These are phyloP conservation scores for Danionella cerebrum DNA, from an alignment of 2,113 vertebrate genomes.

Conservation along the genomic window DNA sequence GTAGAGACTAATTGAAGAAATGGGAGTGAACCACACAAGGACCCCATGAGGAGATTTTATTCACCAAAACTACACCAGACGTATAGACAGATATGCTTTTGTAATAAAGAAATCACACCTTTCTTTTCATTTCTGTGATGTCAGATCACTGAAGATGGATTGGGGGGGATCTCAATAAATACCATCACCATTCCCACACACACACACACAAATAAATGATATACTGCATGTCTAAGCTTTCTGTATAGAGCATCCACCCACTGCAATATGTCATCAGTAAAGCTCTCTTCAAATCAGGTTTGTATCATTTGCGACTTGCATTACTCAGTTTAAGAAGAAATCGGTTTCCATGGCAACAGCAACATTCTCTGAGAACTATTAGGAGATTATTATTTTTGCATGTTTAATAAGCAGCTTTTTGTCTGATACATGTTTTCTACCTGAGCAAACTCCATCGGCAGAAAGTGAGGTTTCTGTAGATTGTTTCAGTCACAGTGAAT, in stretches of 20 bases:
- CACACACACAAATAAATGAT: too few relatives aligned
- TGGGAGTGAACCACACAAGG: neutral
- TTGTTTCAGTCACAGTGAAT: too few relatives aligned
- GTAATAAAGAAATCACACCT: neutral
- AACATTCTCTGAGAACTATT: slow-evolving; percentile 15
- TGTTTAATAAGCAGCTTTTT: slow-evolving; percentile 28
- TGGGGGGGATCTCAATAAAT: too few relatives aligned
- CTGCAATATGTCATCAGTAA: too few relatives aligned
- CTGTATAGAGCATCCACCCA: too few relatives aligned
- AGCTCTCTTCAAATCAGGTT: slow-evolving; percentile 18
- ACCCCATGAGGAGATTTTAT: slow-evolving; percentile 24
- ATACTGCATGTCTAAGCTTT: neutral
- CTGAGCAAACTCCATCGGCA: neutral
- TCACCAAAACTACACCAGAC: slow-evolving; percentile 7
- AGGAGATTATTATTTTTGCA: slow-evolving; percentile 21
- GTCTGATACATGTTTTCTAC: slow-evolving; percentile 8
- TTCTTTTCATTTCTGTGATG: neutral
- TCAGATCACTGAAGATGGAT: too few relatives aligned
- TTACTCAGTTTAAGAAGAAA: slow-evolving; percentile 20
- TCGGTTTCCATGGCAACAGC: slow-evolving; percentile 31
- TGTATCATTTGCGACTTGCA: slow-evolving; percentile 4
- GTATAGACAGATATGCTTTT: neutral
- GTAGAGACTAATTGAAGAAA: slow-evolving; percentile 14
- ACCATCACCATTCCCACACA: too few relatives aligned
- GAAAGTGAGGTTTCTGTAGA: neutral